Base-by-base conservation (phyloP, 1,140 invertebrate genomes). In the Conus ventricosus region DNA sequence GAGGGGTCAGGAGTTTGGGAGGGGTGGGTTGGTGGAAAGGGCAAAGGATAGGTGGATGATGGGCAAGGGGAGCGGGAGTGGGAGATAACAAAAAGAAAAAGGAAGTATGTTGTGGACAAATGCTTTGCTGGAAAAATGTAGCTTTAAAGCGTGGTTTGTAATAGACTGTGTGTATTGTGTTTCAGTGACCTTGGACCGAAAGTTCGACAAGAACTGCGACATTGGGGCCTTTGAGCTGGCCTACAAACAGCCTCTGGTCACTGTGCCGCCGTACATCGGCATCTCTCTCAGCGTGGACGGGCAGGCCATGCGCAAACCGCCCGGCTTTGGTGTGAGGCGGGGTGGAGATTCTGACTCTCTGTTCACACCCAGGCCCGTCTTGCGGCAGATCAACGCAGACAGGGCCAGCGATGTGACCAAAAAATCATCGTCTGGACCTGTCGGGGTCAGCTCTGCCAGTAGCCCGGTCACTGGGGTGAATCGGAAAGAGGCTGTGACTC, bases 171-270 rank as follows among this genome's bases (percentile, higher is more conserved):
- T 11, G 8, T 57, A 57, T 15, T 71, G 67, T 71, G 67, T 96
- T 96, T 85, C 94, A 99, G 98, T 99, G 92, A 97, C 98, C 0
- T 95, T 99, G n/a, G 98, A 99, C 94, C 96, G 97, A 88, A 96
- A 97, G 80, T 95, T 96, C 81, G 97, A 98, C 94, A 96, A 97
- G 89, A 97, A 97, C 85, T 97, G 97, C 15, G 97, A 97, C 90
- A 98, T 97, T 6, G 98, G 98, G 39, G 96, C 97, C 87, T 99
- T 99, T 94, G 98, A 98, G 94, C 93, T 98, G 88, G 96, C 97
- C 25, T 98, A 98, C 94, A 97, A 97, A 87, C 97, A 97, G 92
- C 95, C 96, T 85, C 92, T 96, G 85, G 96, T 97, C 27, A 97
- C 97, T 3, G 97, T 97, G 6, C 98, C 98, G 17, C 97, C 97